A percentile compares a stretch with the other conserved stretches of the same genome.
Evolutionary conservation across 2,888 invertebrate species (phyloP).

Genomic region (Tricholauxania praeusta): DNA sequence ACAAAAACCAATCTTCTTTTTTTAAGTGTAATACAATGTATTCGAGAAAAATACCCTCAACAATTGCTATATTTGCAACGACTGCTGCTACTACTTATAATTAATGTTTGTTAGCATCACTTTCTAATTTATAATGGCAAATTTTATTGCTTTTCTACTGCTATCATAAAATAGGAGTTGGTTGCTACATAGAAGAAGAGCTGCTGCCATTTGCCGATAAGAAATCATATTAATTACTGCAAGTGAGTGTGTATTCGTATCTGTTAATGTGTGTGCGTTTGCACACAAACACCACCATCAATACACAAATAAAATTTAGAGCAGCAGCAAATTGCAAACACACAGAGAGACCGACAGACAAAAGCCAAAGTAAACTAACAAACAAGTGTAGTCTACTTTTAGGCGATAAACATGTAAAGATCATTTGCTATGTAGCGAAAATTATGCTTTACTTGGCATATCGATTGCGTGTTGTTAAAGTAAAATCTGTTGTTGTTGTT

Average conservation of each 20-base stretch:
- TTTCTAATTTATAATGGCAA: conserved; percentile 31
- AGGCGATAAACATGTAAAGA: conserved; percentile 1
- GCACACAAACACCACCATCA: background rate
- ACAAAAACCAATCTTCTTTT: no score
- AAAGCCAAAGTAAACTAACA: background rate
- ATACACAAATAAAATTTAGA: background rate
- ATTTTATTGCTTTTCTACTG: conserved; percentile 17
- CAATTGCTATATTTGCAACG: background rate
- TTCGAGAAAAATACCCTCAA: no score
- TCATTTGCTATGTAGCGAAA: background rate
- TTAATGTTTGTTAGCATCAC: conserved; percentile 26
- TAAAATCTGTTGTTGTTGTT: conserved; percentile 1
- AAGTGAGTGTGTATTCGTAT: conserved; percentile 9
- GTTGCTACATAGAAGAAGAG: background rate
- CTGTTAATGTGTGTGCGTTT: background rate
- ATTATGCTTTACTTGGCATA: conserved; percentile 14
- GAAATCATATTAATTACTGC: conserved; percentile 34
- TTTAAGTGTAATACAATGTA: no score
- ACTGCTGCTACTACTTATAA: conserved; percentile 20
- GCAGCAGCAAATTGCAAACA: background rate
- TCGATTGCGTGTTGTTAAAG: background rate
- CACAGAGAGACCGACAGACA: background rate
- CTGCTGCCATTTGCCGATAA: conserved; percentile 28
- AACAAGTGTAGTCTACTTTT: conserved; percentile 17
- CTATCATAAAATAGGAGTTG: no score